Evolutionary conservation across 2,797 vertebrate species (phyloP), one percentile per base, ranked within the genome.

Genomic region (Bradypodion ventrale): DNA sequence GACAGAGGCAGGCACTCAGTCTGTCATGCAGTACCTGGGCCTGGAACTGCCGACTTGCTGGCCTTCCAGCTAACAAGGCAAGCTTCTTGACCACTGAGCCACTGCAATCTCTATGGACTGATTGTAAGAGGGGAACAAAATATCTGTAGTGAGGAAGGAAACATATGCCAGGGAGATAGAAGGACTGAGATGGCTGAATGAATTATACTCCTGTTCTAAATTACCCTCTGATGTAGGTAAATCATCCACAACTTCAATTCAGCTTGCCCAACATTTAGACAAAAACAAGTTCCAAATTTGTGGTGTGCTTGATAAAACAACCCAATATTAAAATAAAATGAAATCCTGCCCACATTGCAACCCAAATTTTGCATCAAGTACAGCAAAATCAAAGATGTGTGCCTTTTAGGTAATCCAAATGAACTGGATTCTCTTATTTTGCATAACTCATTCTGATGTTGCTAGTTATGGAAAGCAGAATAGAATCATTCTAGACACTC

Each of bases 401-500:
- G 37, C 21, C n/a, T 66, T 56, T 40, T 66, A n/a, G 27, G 2
- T 40, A 83, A 75, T 42, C 56, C 21, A 27, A n/a, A n/a, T 15
- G 42, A 40, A 66, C 75, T 68, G 52, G 73, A 7, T 32, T 75
- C 15, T 75, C 1, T 40, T 56, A 69, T 69, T 76, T 60, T 56
- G n/a, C 29, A 15, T 59, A 60, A 83, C 35, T 69, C 15, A 83
- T 77, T 83, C 65, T 46, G 21, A 13, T 62, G 25, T 77, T 77
- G 29, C 56, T 59, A 42, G 46, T 59, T 7, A 29, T 10, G 7
- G 78, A 1, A 27, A 68, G 25, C 7, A 5, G 4, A 13, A 69
- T 23, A 21, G 37, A 68, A 10, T n/a, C 35, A 68, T 56, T 19
- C 32, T n/a, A 3, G 35, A 10, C 3, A 42, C 74, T 16, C 21